Percentiles rank a stretch among this genome's conserved stretches.
Conservation (phyloP, 2,888 invertebrate species). For the Mayetiola destructor region DNA sequence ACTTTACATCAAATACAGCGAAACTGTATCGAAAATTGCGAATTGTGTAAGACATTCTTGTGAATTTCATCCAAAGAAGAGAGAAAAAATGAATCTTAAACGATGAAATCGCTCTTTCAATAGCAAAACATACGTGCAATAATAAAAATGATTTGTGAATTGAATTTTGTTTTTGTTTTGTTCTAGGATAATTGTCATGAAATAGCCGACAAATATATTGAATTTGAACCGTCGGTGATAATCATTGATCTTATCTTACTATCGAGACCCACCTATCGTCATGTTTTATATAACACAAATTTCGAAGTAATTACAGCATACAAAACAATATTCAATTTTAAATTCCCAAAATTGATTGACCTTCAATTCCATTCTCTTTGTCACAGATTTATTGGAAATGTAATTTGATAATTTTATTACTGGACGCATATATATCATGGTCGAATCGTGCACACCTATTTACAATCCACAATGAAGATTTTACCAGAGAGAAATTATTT, state of each 20-base stretch:
- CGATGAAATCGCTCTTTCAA: background rate
- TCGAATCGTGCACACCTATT: constrained; percentile 23
- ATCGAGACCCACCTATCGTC: constrained; percentile 68
- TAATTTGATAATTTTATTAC: constrained; percentile 55
- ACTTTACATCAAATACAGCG: constrained; percentile 53
- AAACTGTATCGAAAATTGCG: constrained; percentile 54
- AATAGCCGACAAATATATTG: constrained; percentile 77
- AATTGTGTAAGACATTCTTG: constrained; percentile 53
- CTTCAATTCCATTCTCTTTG: too few species aligned
- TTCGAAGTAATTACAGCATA: constrained; percentile 68
- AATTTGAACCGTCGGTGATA: constrained; percentile 78
- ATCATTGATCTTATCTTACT: constrained; percentile 72
- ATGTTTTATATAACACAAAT: constrained; percentile 65
- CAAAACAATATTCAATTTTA: too few species aligned
- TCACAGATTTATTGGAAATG: constrained; percentile 63
- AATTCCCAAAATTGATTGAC: too few species aligned
- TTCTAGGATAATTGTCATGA: constrained; percentile 58
- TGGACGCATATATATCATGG: constrained; percentile 70
- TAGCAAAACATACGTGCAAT: background rate
- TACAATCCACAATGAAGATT: constrained; percentile 27
- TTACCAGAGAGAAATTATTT: constrained; percentile 45
- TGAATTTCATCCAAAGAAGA: too few species aligned
- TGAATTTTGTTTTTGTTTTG: constrained; percentile 20
- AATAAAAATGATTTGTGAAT: background rate
- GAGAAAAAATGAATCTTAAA: too few species aligned